phyloP scores from a whole-genome alignment of 2,888 invertebrate species.

The Hecatera dysodea region DNA sequence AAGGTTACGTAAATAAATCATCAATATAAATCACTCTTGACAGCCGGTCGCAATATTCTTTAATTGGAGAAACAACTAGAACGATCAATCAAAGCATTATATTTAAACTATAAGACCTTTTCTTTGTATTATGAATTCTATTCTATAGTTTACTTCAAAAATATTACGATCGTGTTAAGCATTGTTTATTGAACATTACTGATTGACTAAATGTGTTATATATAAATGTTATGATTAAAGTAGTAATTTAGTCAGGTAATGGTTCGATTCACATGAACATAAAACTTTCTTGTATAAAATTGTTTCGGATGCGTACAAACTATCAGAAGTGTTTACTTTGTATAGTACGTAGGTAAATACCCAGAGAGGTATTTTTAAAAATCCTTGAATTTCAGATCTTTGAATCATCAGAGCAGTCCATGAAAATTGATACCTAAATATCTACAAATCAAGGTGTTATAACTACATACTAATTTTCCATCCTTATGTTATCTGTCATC shows the following conservation, averaged over 20 bases:
- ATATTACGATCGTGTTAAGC: neutral
- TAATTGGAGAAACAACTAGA: neutral
- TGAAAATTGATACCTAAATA: neutral
- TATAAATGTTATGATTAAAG: conserved; percentile 3
- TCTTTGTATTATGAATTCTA: neutral
- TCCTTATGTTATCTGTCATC: neutral
- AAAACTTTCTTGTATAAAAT: neutral
- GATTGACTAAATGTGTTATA: conserved; percentile 10
- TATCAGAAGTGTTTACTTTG: too few species aligned
- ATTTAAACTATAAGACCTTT: neutral
- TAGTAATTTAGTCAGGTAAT: neutral
- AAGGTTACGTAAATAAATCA: conserved; percentile 21
- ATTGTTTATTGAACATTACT: conserved; percentile 7
- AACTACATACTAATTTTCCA: neutral
- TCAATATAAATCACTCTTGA: conserved; percentile 15
- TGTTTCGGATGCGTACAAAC: neutral
- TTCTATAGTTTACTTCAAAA: neutral
- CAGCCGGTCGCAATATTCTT: neutral
- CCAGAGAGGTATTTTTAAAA: neutral
- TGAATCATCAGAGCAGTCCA: neutral
- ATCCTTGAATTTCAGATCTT: neutral
- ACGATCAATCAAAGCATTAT: conserved; percentile 4
- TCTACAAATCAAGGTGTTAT: neutral
- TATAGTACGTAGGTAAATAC: too few species aligned
- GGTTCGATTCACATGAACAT: neutral